Evolutionary conservation across 2,888 invertebrate genomes (phyloP), one percentile per base, ranked within the genome.

Genomic region (Tridacna gigas): DNA sequence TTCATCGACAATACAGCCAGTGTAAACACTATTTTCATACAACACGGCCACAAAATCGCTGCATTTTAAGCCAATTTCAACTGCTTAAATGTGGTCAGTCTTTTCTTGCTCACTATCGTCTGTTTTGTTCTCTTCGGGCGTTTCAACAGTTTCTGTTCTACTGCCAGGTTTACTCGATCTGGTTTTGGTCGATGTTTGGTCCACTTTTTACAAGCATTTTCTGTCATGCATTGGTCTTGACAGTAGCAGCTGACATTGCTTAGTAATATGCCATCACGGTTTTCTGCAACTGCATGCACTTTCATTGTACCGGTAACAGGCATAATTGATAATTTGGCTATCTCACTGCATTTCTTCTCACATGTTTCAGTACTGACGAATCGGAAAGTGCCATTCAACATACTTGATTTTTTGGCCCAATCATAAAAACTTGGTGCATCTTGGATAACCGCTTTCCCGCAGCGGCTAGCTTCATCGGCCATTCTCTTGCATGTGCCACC

Each of bases 1-100:
- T 37, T n/a, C 25, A 28, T 80, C 76, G 13, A 66, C 37, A 51
- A 81, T 26, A 51, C 63, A 63, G 45, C 81, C 81, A 45, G 77
- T 74, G 51, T 77, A 81, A 61, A 47, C 15, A 65, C 81, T 45
- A 74, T n/a, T n/a, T n/a, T n/a, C n/a, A n/a, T n/a, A n/a, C n/a
- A n/a, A n/a, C n/a, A n/a, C n/a, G n/a, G n/a, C 81, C 5, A 81
- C 81, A 77, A 28, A 77, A 26, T 81, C 81, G n/a, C n/a, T 47
- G 18, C 15, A 9, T 25, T 71, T 22, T 13, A 51, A 67, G 7
- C 3, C 45, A 2, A 20, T 3, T 67, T 67, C 45, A n/a, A 65
- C 25, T 25, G 65, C 7, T 22, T 45, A n/a, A 3, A 5, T 18
- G 37, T 28, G 51, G 51, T 71, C 11, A 47, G 0, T 22, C n/a